phyloP scores from a whole-genome alignment of 2,888 invertebrate genomes.

The Macrophya alboannulata region DNA sequence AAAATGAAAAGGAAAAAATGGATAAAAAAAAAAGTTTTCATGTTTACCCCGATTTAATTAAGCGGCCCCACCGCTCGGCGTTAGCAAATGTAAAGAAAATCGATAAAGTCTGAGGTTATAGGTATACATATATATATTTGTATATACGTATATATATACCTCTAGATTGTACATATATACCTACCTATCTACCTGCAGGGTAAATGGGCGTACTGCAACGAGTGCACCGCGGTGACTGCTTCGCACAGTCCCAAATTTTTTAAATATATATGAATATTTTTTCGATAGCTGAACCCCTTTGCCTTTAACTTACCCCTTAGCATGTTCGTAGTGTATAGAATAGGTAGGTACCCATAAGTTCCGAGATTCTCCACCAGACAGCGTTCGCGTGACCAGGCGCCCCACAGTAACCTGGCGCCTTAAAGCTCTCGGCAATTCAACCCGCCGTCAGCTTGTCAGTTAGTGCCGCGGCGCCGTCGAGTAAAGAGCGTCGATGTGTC shows the following conservation, averaged over 20 bases:
- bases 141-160: neutral
- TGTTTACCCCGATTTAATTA: conserved; percentile 53
- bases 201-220: conserved; percentile 69
- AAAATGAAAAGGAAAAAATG: neutral
- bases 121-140: neutral
- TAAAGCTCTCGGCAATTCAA: conserved; percentile 57
- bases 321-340: neutral
- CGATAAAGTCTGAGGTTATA: conserved; percentile 37
- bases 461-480: conserved; percentile 78
- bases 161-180: neutral
- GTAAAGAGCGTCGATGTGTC: conserved; percentile 51
- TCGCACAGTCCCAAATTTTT: neutral
- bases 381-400: conserved; percentile 63
- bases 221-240: conserved; percentile 64
- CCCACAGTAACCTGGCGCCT: conserved; percentile 58
- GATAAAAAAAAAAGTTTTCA: conserved; percentile 25
- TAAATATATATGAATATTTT: neutral
- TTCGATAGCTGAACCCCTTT: neutral
- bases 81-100: conserved; percentile 42
- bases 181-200: neutral
- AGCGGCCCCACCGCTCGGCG: conserved; percentile 4
- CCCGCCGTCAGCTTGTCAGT: conserved; percentile 75
- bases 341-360: conserved; percentile 57
- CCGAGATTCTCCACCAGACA: conserved; percentile 70
- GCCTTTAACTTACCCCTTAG: conserved; percentile 2